phyloP scores from a whole-genome alignment of 2,113 vertebrate species.

The Myotis lucifugus region DNA sequence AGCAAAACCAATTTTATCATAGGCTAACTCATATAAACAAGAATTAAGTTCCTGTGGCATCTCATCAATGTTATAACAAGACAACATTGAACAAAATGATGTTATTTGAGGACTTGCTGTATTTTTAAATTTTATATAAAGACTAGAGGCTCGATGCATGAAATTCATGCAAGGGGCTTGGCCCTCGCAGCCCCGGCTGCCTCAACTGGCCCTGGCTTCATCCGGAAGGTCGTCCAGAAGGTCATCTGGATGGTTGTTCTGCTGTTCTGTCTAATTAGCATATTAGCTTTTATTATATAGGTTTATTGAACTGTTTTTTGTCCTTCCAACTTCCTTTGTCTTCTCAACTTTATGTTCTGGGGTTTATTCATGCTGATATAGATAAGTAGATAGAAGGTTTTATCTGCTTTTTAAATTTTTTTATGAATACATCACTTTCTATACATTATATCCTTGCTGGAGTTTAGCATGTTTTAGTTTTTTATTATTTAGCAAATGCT shows the following conservation, averaged over 20 bases:
- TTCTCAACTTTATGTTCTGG: not conserved
- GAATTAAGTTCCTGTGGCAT: not conserved
- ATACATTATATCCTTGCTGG: not conserved
- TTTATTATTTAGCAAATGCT: not conserved
- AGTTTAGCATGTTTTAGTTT: not conserved
- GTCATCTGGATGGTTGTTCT: no score
- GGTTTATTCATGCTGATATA: not conserved
- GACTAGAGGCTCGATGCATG: no score
- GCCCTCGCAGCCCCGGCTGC: no score
- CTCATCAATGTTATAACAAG: not conserved
- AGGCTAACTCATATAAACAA: not conserved
- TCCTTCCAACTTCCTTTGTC: not conserved
- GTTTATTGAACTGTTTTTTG: not conserved
- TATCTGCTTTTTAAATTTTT: not conserved
- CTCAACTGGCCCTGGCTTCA: no score
- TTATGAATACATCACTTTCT: not conserved
- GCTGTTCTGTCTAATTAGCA: no score
- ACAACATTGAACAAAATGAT: not conserved
- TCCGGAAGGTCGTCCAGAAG: no score
- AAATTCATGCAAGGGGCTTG: no score
- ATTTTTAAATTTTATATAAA: not conserved
- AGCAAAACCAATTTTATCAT: not conserved
- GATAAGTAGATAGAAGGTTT: not conserved
- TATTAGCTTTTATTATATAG: no score
- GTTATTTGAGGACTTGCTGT: not conserved